phyloP scores from a whole-genome alignment of 1,140 invertebrate species.

The Drosophila nasuta region DNA sequence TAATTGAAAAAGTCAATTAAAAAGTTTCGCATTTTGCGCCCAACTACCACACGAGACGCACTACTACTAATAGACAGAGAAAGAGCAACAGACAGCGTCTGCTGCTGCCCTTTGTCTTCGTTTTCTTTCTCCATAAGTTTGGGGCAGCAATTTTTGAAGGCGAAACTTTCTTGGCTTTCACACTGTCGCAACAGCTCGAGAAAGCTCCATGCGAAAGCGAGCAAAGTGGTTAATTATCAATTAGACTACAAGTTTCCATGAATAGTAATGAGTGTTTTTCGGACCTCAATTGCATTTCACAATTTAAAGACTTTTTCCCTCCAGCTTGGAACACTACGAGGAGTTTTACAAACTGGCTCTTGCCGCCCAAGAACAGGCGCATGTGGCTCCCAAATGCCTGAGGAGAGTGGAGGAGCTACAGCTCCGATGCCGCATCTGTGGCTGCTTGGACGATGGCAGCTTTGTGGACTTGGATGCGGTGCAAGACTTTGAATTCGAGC shows the following conservation, averaged over 20 bases:
- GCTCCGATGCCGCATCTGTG: constrained; percentile 26
- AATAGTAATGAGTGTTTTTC: constrained; percentile 15
- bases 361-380: not conserved
- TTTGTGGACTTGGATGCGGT: constrained; percentile 25
- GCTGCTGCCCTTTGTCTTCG: constrained; percentile 10
- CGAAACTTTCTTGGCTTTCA: constrained; percentile 23
- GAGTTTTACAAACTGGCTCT: constrained; percentile 17
- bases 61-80: constrained; percentile 16
- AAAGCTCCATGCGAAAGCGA: constrained; percentile 7
- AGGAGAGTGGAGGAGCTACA: constrained; percentile 7
- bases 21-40: constrained; percentile 75
- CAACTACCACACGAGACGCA: constrained; percentile 48
- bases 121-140: not conserved
- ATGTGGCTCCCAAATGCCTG: not conserved
- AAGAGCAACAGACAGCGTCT: not conserved
- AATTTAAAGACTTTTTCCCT: constrained; percentile 1
- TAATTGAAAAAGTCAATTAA: constrained; percentile 84
- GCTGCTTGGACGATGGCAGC: constrained; percentile 24
- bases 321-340: constrained; percentile 26
- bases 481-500: constrained; percentile 43
- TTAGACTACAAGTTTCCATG: constrained; percentile 34
- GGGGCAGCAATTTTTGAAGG: constrained; percentile 7
- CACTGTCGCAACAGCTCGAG: constrained; percentile 1
- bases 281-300: not conserved
- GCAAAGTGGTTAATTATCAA: constrained; percentile 37